phyloP scores from a whole-genome alignment of 1,140 invertebrate species.

The Drosophila orena region DNA sequence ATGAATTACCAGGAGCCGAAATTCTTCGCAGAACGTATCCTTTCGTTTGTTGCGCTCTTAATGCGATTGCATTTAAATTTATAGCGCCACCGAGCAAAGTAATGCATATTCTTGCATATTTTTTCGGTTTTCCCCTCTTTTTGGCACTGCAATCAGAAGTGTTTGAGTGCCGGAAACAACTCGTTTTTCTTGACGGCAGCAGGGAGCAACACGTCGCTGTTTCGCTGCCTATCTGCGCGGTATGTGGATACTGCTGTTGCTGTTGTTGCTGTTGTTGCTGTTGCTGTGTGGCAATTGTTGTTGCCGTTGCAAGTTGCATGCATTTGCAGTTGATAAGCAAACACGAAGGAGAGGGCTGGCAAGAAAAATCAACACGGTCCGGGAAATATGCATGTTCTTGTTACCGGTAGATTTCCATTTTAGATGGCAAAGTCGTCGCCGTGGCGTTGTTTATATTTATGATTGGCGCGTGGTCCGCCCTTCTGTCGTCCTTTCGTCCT shows the following conservation, averaged over 20 bases:
- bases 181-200: slow-evolving; percentile 67
- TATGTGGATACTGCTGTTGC: slow-evolving; percentile 40
- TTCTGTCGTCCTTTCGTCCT: no score
- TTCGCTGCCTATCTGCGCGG: slow-evolving; percentile 45
- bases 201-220: slow-evolving; percentile 64
- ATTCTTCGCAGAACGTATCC: slow-evolving; percentile 22
- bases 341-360: slow-evolving; percentile 50
- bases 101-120: slow-evolving; percentile 29
- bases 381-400: slow-evolving; percentile 76
- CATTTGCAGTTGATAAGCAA: slow-evolving; percentile 75
- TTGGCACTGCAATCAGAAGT: slow-evolving; percentile 66
- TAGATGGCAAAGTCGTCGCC: slow-evolving; percentile 59
- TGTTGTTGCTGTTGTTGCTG: slow-evolving; percentile 42
- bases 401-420: slow-evolving; percentile 78
- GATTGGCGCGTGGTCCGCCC: slow-evolving; percentile 56
- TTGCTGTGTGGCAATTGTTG: slow-evolving; percentile 12
- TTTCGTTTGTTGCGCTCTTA: slow-evolving; percentile 51
- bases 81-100: slow-evolving; percentile 53
- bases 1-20: slow-evolving; percentile 35
- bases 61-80: slow-evolving; percentile 71
- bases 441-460: slow-evolving; percentile 57
- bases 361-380: slow-evolving; percentile 72
- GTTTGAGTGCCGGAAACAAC: slow-evolving; percentile 77
- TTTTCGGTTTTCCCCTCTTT: slow-evolving; percentile 16
- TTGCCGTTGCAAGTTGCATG: slow-evolving; percentile 54